These are phyloP conservation scores for Myanophis thanlyinensis DNA, from an alignment of 2,113 vertebrate genomes.

Conservation along the genomic window DNA sequence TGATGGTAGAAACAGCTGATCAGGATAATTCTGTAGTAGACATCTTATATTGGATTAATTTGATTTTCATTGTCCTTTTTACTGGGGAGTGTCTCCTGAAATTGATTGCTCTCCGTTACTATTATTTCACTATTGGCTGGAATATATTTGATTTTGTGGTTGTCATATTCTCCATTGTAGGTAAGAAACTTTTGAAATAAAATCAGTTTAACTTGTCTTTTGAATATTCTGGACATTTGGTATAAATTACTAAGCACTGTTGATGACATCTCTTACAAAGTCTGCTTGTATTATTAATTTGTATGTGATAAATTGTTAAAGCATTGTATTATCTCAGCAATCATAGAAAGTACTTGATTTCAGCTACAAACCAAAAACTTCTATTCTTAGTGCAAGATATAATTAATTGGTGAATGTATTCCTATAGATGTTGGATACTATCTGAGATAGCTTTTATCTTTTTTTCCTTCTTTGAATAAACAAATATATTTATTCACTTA, in stretches of 20 bases:
- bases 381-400: neutral
- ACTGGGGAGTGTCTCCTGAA: constrained; percentile 91
- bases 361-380: neutral
- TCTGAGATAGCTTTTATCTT: neutral
- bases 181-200: constrained; percentile 72
- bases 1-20: constrained; percentile 93
- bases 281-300: neutral
- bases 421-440: neutral
- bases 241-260: neutral
- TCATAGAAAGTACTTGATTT: neutral
- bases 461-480: neutral
- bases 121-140: constrained; percentile 95
- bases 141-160: constrained; percentile 98
- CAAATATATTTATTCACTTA: neutral
- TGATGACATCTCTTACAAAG: neutral
- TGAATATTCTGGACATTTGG: neutral
- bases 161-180: constrained; percentile 92
- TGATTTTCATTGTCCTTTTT: constrained; percentile 88
- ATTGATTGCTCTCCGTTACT: constrained; percentile 86
- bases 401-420: neutral
- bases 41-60: constrained; percentile 77
- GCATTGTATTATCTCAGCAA: neutral
- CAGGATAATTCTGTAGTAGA: constrained; percentile 51
- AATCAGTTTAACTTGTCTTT: neutral
- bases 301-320: neutral